Conservation (phyloP, 2,888 invertebrate genomes). For the Trachelus troglodyta region DNA sequence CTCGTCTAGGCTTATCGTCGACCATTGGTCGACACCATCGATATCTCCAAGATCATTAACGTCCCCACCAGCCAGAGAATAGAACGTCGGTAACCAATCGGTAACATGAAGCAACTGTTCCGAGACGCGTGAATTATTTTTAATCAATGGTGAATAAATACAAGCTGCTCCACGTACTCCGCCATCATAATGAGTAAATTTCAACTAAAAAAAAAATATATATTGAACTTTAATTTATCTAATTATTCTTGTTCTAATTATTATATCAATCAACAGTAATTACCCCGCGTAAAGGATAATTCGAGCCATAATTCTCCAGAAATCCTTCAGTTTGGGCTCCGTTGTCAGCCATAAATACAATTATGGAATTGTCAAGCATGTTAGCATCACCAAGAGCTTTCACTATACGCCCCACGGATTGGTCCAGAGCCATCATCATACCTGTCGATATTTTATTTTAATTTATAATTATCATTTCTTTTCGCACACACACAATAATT, state of each 20-base stretch:
- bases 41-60: conserved; percentile 66
- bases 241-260: neutral
- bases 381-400: conserved; percentile 65
- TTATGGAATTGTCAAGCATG: conserved; percentile 71
- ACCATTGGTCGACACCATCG: conserved; percentile 67
- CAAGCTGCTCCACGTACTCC: conserved; percentile 82
- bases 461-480: neutral
- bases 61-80: conserved; percentile 59
- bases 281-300: conserved; percentile 73
- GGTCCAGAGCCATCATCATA: conserved; percentile 73
- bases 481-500: neutral
- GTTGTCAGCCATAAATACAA: conserved; percentile 74
- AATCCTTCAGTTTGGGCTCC: conserved; percentile 68
- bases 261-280: conserved; percentile 26
- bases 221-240: neutral
- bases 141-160: conserved; percentile 78
- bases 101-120: conserved; percentile 79
- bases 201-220: conserved; percentile 69
- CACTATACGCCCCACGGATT: conserved; percentile 71
- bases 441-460: neutral
- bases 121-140: conserved; percentile 69
- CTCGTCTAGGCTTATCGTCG: conserved; percentile 35
- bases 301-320: conserved; percentile 69
- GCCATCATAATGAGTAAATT: conserved; percentile 88
- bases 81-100: conserved; percentile 86